These are phyloP conservation scores for Cardiocondyla obscurior DNA, from an alignment of 1,140 invertebrate genomes.

Conservation along the genomic window DNA sequence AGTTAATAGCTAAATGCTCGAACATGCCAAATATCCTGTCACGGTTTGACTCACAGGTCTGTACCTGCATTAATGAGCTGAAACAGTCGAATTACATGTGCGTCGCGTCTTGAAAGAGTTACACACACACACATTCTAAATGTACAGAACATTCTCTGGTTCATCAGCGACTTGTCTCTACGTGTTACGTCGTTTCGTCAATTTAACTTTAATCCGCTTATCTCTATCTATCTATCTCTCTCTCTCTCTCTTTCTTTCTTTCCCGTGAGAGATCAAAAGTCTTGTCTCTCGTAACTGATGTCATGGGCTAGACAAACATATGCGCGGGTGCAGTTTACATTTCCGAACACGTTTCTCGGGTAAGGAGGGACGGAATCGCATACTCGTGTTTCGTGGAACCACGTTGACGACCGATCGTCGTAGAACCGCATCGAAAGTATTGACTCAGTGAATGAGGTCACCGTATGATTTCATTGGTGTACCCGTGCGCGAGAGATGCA, in stretches of 20 bases:
- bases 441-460: constrained; percentile 69
- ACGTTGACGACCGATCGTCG: constrained; percentile 45
- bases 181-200: not conserved
- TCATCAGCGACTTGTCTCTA: not conserved
- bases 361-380: constrained; percentile 41
- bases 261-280: constrained; percentile 20
- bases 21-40: not conserved
- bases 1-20: not conserved
- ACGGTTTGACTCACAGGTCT: not conserved
- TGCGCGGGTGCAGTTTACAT: constrained; percentile 52
- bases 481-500: constrained; percentile 53
- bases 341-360: constrained; percentile 56
- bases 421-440: constrained; percentile 58
- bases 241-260: too few species aligned
- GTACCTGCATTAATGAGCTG: not conserved
- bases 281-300: constrained; percentile 23
- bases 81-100: not conserved
- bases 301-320: constrained; percentile 32
- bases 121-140: not conserved
- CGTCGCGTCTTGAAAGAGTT: not conserved
- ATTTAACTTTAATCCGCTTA: too few species aligned
- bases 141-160: not conserved
- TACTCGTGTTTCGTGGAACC: constrained; percentile 56
- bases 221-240: too few species aligned
- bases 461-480: constrained; percentile 66